Conservation (phyloP, 35 echinoderm and acorn worm species). For the Holothuria glaberrima region DNA sequence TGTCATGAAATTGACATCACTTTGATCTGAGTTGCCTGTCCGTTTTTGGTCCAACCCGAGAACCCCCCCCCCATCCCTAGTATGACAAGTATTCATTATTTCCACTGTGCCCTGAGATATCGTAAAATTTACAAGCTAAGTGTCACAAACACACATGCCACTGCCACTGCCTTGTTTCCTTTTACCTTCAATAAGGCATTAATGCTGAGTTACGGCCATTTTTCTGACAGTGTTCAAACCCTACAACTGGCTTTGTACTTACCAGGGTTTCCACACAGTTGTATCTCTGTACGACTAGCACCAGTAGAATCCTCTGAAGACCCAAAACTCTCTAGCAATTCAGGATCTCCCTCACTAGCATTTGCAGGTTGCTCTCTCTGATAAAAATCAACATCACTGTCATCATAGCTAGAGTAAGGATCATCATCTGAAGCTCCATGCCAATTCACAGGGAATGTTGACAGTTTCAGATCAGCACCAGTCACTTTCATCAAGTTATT, state of each 20-base stretch:
- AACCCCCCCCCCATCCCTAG: too few relatives aligned
- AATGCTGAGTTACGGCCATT: too few relatives aligned
- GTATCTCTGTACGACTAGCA: not conserved
- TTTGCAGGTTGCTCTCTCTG: not conserved
- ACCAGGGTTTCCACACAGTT: conserved; percentile 51
- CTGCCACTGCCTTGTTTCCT: too few relatives aligned
- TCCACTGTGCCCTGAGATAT: too few relatives aligned
- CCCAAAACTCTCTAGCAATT: not conserved
- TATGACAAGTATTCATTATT: too few relatives aligned
- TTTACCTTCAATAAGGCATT: too few relatives aligned
- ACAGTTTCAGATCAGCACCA: conserved; percentile 61
- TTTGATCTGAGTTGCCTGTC: too few relatives aligned
- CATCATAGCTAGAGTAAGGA: not conserved
- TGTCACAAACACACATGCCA: too few relatives aligned
- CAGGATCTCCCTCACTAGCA: not conserved
- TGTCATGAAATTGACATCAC: too few relatives aligned
- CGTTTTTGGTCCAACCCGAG: too few relatives aligned
- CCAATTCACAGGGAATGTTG: conserved; percentile 58
- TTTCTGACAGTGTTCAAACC: not conserved
- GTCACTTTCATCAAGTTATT: conserved; percentile 77
- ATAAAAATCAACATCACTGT: conserved; percentile 5
- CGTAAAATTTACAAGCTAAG: too few relatives aligned
- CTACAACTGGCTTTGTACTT: not conserved
- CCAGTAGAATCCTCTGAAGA: conserved; percentile 10
- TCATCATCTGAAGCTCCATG: not conserved